A percentile compares a stretch with the other conserved stretches of the same genome.
These are phyloP conservation scores for Ctenopoma multispine DNA, from an alignment of 2,797 vertebrate species.

Conservation along the genomic window DNA sequence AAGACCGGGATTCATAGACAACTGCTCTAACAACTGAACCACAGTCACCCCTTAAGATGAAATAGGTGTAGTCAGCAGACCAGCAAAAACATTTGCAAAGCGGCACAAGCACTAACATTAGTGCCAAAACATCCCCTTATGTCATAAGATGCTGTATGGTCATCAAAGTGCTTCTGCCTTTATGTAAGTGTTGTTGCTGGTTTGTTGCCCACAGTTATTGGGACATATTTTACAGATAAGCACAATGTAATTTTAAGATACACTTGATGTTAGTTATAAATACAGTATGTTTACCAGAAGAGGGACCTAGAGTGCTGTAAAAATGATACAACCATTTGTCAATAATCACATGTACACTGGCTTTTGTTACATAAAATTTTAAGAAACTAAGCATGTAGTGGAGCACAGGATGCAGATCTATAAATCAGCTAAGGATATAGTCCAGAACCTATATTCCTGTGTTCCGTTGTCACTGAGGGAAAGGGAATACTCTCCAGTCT, in stretches of 20 bases:
- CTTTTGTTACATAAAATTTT: slow-evolving; percentile 1
- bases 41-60: too few species aligned
- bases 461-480: background rate
- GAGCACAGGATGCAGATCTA: background rate
- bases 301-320: slow-evolving; percentile 78
- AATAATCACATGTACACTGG: slow-evolving; percentile 1
- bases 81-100: too few species aligned
- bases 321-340: slow-evolving; percentile 27
- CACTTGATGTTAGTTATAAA: slow-evolving; percentile 7
- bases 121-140: too few species aligned
- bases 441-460: slow-evolving; percentile 3
- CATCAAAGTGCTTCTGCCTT: too few species aligned
- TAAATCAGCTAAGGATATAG: background rate
- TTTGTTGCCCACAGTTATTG: too few species aligned
- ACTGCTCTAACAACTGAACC: too few species aligned
- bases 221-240: too few species aligned
- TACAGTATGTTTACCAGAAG: slow-evolving; percentile 68
- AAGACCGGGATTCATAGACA: too few species aligned
- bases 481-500: background rate
- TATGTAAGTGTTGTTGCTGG: too few species aligned
- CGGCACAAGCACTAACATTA: too few species aligned
- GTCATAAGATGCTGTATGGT: too few species aligned
- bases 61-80: too few species aligned
- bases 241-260: background rate
- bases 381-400: background rate